Percentiles rank a stretch among this genome's conserved stretches.
Evolutionary conservation across 2,797 vertebrate species (phyloP).

Genomic region (Dryobates pubescens): DNA sequence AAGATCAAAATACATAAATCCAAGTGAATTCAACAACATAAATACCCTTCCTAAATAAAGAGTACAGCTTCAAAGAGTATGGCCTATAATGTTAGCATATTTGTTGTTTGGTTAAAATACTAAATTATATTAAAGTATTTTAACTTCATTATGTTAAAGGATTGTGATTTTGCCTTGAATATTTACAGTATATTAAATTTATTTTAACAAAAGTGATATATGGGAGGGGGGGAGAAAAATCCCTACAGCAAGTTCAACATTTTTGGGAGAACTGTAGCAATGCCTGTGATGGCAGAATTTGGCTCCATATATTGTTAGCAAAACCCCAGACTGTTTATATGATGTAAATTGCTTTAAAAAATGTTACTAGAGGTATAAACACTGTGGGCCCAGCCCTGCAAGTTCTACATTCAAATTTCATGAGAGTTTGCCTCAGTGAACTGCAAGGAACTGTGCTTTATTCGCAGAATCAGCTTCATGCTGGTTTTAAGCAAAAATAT

Average conservation of each 20-base stretch:
- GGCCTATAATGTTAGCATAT: not conserved
- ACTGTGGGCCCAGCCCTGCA: not conserved
- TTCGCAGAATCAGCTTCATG: not conserved
- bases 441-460: not conserved
- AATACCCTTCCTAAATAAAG: not conserved
- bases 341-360: not conserved
- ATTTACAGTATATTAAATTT: not conserved
- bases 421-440: conserved; percentile 31
- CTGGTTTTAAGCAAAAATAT: not conserved
- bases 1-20: not conserved
- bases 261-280: not conserved
- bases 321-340: not conserved
- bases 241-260: not conserved
- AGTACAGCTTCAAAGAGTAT: not conserved
- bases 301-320: conserved; percentile 10
- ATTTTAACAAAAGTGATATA: not conserved
- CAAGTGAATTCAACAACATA: not conserved
- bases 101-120: not conserved
- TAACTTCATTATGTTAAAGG: not conserved
- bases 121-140: not conserved
- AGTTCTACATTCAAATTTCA: not conserved
- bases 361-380: not conserved
- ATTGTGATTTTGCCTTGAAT: not conserved
- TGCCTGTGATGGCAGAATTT: conserved; percentile 35
- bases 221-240: too few relatives aligned